Percentiles rank a stretch among this genome's conserved stretches.
phyloP scores from a whole-genome alignment of 1,140 invertebrate genomes.

The Pararge aegeria region DNA sequence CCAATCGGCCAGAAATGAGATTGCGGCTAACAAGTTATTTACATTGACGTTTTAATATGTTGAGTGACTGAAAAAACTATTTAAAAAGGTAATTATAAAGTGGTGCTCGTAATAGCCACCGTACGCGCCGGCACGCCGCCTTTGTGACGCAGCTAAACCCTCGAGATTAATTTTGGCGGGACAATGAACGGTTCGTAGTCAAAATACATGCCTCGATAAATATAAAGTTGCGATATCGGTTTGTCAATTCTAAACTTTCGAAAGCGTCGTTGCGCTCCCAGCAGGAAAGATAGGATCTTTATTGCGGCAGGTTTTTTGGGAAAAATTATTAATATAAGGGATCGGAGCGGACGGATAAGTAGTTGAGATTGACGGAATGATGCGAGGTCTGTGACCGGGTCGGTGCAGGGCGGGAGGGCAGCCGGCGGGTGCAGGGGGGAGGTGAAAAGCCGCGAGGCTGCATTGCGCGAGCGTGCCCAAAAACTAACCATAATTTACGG shows the following conservation, averaged over 20 bases:
- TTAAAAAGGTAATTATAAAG: conserved; percentile 79
- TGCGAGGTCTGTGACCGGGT: conserved; percentile 71
- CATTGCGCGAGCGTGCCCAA: conserved; percentile 73
- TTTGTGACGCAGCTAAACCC: conserved; percentile 73
- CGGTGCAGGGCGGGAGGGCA: conserved; percentile 21
- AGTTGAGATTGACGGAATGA: conserved; percentile 72
- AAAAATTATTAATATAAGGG: conserved; percentile 71
- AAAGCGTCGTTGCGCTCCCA: conserved; percentile 50
- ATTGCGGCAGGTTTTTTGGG: conserved; percentile 55
- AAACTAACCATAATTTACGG: conserved; percentile 80
- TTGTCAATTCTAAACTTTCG: conserved; percentile 65
- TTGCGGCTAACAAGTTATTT: conserved; percentile 80
- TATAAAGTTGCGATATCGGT: conserved; percentile 66
- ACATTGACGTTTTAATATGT: conserved; percentile 79
- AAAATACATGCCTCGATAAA: conserved; percentile 67
- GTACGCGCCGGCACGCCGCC: conserved; percentile 67
- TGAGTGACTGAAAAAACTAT: conserved; percentile 73
- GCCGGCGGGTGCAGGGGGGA: conserved; percentile 27
- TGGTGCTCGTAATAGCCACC: conserved; percentile 68
- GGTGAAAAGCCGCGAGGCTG: conserved; percentile 65
- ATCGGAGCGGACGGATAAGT: conserved; percentile 71
- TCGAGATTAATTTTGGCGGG: conserved; percentile 73
- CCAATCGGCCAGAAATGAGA: conserved; percentile 78
- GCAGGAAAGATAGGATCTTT: conserved; percentile 61
- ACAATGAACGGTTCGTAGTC: conserved; percentile 70